phyloP scores from a whole-genome alignment of 2,888 invertebrate genomes.

The Yponomeuta cagnagella region DNA sequence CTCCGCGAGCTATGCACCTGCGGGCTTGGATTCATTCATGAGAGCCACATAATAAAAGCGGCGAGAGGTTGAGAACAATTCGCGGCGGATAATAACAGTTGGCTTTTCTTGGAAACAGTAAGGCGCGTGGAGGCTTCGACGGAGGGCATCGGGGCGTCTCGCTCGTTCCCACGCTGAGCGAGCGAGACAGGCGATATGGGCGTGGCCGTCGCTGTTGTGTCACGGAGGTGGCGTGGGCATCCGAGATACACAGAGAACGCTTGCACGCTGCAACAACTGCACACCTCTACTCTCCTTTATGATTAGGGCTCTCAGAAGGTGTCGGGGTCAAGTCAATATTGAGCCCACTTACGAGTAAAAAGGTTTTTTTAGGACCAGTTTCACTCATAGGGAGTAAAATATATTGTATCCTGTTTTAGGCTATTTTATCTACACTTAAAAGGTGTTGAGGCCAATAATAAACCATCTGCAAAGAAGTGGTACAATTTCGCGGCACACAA shows the following conservation, averaged over 20 bases:
- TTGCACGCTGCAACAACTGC: conserved; percentile 49
- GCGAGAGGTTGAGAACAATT: conserved; percentile 65
- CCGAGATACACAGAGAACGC: conserved; percentile 27
- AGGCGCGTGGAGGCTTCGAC: conserved; percentile 27
- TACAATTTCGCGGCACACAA: conserved; percentile 40
- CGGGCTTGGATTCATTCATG: conserved; percentile 67
- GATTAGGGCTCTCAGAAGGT: conserved; percentile 40
- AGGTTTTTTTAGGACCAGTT: background rate
- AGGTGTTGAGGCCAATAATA: conserved; percentile 27
- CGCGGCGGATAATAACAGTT: conserved; percentile 68
- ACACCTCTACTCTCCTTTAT: conserved; percentile 48
- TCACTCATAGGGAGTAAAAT: conserved; percentile 3
- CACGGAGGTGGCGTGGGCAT: conserved; percentile 57
- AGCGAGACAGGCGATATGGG: conserved; percentile 45
- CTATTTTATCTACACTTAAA: conserved; percentile 3
- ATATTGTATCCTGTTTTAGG: background rate
- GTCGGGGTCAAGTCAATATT: conserved; percentile 18
- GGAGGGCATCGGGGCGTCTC: conserved; percentile 52
- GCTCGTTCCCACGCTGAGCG: conserved; percentile 40
- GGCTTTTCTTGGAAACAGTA: conserved; percentile 69
- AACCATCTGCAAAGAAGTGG: conserved; percentile 39
- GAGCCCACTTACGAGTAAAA: background rate
- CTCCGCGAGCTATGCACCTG: conserved; percentile 66
- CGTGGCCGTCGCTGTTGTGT: conserved; percentile 50
- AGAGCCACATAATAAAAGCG: conserved; percentile 48